Percentiles rank a stretch among this genome's conserved stretches.
Evolutionary conservation across 2,888 invertebrate genomes (phyloP).

Genomic region (Drosophila atripex): DNA sequence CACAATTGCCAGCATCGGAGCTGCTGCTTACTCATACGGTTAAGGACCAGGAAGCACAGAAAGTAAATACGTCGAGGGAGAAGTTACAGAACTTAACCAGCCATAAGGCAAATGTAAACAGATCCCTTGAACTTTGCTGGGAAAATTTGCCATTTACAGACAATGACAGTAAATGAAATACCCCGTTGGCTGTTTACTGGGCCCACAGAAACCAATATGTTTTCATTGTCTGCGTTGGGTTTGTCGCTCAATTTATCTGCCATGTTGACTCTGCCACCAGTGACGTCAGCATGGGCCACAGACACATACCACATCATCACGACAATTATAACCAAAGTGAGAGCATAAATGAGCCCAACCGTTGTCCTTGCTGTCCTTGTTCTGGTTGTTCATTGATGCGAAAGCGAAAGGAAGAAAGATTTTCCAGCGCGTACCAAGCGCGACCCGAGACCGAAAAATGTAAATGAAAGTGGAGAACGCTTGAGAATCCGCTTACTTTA

Average conservation of each 20-base stretch:
- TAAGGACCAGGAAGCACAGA: conserved; percentile 26
- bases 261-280: conserved; percentile 51
- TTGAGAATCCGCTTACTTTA: conserved; percentile 48
- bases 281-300: conserved; percentile 57
- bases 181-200: conserved; percentile 38
- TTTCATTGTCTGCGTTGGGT: conserved; percentile 39
- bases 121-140: conserved; percentile 17
- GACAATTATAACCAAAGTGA: conserved; percentile 57
- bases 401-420: conserved; percentile 30
- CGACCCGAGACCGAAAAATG: conserved; percentile 9
- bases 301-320: conserved; percentile 39
- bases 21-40: conserved; percentile 19
- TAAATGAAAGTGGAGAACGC: conserved; percentile 27
- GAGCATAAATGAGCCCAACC: conserved; percentile 20
- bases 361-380: conserved; percentile 53
- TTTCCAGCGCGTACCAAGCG: conserved; percentile 31
- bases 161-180: conserved; percentile 21
- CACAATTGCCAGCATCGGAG: conserved; percentile 3
- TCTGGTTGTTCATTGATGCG: conserved; percentile 56
- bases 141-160: conserved; percentile 39
- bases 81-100: conserved; percentile 17
- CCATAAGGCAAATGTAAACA: conserved; percentile 18
- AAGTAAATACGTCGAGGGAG: conserved; percentile 8
- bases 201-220: conserved; percentile 53
- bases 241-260: conserved; percentile 51